Evolutionary conservation across 2,888 invertebrate species (phyloP).

Genomic region (Apotomis betuletana): DNA sequence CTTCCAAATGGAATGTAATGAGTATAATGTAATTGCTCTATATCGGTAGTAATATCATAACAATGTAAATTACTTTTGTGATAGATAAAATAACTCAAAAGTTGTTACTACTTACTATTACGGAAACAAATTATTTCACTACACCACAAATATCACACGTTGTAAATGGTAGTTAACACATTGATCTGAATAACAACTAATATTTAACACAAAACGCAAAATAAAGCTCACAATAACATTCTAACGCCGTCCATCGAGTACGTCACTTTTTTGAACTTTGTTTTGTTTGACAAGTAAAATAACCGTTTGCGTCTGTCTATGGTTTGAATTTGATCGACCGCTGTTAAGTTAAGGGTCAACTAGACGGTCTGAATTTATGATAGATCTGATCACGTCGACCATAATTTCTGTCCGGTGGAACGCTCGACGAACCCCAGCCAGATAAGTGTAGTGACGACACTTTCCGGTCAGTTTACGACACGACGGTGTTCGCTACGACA

Average conservation of each 20-base stretch:
- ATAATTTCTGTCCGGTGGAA: too few relatives aligned
- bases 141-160: not conserved
- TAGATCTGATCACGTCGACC: too few relatives aligned
- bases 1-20: too few relatives aligned
- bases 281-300: slow-evolving; percentile 17
- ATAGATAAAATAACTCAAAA: too few relatives aligned
- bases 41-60: too few relatives aligned
- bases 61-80: too few relatives aligned
- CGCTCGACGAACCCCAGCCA: too few relatives aligned
- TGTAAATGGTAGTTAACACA: not conserved
- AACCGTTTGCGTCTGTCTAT: slow-evolving; percentile 16
- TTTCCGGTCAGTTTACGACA: too few relatives aligned
- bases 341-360: not conserved
- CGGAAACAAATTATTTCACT: not conserved
- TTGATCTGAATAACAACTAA: not conserved
- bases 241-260: not conserved
- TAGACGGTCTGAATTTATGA: too few relatives aligned
- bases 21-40: too few relatives aligned
- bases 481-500: too few relatives aligned
- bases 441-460: too few relatives aligned
- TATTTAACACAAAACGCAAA: slow-evolving; percentile 1
- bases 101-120: not conserved
- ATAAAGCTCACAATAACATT: not conserved
- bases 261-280: slow-evolving; percentile 26
- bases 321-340: not conserved